Evolutionary conservation across 2,797 vertebrate genomes (phyloP).

Genomic region (Rhabdophis nuchalis): DNA sequence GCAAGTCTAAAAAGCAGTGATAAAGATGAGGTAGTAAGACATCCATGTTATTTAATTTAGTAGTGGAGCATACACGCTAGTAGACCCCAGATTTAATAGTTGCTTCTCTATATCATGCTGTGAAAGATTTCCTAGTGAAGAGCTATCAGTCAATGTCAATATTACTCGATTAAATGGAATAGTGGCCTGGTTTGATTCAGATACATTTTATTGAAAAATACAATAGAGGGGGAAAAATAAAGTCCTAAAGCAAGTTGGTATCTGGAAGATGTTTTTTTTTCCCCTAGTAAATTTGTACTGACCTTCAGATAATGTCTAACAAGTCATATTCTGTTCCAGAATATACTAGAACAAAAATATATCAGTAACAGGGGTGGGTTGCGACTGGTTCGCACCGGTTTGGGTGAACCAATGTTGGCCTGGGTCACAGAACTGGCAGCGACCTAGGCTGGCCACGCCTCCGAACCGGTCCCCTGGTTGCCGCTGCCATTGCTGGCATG

Average conservation of each 20-base stretch:
- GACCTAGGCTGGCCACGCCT: too few relatives aligned
- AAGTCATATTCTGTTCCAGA: not conserved
- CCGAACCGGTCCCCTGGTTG: too few relatives aligned
- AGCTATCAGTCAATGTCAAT: not conserved
- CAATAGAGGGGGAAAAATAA: not conserved
- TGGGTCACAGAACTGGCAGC: too few relatives aligned
- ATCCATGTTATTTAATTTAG: not conserved
- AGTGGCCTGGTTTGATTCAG: not conserved
- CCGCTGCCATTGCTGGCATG: too few relatives aligned
- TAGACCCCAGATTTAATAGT: not conserved
- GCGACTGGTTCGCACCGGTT: too few relatives aligned
- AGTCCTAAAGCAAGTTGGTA: not conserved
- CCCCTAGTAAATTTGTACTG: not conserved
- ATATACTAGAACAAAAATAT: constrained; percentile 8
- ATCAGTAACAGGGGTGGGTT: not conserved
- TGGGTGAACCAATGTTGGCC: too few relatives aligned
- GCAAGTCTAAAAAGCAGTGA: not conserved
- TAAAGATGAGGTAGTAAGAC: not conserved
- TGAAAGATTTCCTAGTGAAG: not conserved
- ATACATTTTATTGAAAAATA: not conserved
- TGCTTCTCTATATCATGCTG: not conserved
- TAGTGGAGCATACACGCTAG: not conserved
- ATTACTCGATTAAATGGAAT: not conserved
- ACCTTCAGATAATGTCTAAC: not conserved
- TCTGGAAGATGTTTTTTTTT: not conserved